phyloP scores from a whole-genome alignment of 2,888 invertebrate species.

The Thera britannica region DNA sequence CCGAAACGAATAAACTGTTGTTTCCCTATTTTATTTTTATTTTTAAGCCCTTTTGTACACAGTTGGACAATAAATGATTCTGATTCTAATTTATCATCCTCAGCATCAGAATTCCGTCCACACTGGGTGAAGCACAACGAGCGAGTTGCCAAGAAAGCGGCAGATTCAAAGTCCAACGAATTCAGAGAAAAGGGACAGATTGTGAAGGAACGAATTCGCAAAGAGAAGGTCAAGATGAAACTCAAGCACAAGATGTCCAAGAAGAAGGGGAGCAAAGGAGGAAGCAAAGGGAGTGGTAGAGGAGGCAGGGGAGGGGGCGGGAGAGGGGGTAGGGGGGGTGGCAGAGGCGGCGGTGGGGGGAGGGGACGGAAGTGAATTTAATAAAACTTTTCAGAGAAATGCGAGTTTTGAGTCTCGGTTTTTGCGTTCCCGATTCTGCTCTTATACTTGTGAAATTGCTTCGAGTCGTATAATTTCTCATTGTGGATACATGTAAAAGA shows the following conservation, averaged over 20 bases:
- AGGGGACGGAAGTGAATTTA: slow-evolving; percentile 26
- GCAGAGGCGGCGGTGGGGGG: slow-evolving; percentile 9
- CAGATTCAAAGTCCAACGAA: slow-evolving; percentile 83
- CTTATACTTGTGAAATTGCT: too few species aligned
- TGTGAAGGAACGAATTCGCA: slow-evolving; percentile 88
- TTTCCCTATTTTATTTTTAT: not conserved
- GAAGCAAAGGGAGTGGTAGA: slow-evolving; percentile 8
- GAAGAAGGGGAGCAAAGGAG: slow-evolving; percentile 50
- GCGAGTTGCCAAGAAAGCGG: slow-evolving; percentile 72
- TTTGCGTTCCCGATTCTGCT: too few species aligned
- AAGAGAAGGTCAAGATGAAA: slow-evolving; percentile 85
- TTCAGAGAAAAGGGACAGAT: slow-evolving; percentile 91
- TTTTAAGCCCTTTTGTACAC: too few species aligned
- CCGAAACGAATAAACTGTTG: too few species aligned
- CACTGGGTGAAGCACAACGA: slow-evolving; percentile 93
- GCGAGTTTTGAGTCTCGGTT: too few species aligned
- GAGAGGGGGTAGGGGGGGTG: not conserved
- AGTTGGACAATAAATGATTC: too few species aligned
- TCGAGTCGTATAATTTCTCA: too few species aligned
- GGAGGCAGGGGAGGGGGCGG: not conserved
- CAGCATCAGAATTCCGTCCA: slow-evolving; percentile 85
- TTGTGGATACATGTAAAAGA: too few species aligned
- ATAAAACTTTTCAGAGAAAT: not conserved
- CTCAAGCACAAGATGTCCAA: slow-evolving; percentile 75
- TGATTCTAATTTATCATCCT: slow-evolving; percentile 15